Base-by-base conservation (phyloP, 1,140 invertebrate genomes). In the Ptiloglossa arizonensis region DNA sequence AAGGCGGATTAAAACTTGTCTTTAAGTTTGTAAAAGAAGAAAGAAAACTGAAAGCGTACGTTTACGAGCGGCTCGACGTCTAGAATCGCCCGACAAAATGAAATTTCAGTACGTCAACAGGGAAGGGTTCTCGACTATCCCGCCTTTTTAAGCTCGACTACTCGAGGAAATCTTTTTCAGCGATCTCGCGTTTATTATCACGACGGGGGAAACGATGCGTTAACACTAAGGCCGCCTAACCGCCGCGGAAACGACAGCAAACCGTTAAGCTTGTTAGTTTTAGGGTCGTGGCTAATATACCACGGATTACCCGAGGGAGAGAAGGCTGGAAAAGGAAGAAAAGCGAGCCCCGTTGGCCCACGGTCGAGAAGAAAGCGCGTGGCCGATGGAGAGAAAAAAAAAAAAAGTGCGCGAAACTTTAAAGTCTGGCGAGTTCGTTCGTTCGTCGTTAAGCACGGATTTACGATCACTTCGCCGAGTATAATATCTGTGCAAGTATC, bases 391-490 rank as follows among this genome's bases (percentile, higher is more conserved):
- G 59, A 62, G 71, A 41, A n/a, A n/a, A n/a, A n/a, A n/a, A n/a
- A n/a, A n/a, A 74, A 82, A 82, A 79, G 75, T 75, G 67, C 56
- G 46, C 38, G 54, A 83, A 85, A 85, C 63, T 86, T 83, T 72
- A 80, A 86, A 86, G 80, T 87, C 82, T 80, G 70, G 44, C 73
- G 68, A 81, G 84, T 81, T n/a, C n/a, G n/a, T n/a, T n/a, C 72
- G 80, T 82, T 80, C 82, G 87, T 87, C 80, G 86, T 35, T 35
- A 35, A 35, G 32, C 2, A 35, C 3, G 32, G 32, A 35, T 35
- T 35, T 35, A 35, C 32, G 3, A 6, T 6, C 32, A 35, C 32
- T 35, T 35, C 32, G 32, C 2, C 2, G 32, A 35, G 6, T 2
- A 35, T 35, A 35, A 6, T 70, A 57, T 72, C 64, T 73, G 85